Conservation (phyloP, 2,113 vertebrate genomes). For the Axis porcinus region DNA sequence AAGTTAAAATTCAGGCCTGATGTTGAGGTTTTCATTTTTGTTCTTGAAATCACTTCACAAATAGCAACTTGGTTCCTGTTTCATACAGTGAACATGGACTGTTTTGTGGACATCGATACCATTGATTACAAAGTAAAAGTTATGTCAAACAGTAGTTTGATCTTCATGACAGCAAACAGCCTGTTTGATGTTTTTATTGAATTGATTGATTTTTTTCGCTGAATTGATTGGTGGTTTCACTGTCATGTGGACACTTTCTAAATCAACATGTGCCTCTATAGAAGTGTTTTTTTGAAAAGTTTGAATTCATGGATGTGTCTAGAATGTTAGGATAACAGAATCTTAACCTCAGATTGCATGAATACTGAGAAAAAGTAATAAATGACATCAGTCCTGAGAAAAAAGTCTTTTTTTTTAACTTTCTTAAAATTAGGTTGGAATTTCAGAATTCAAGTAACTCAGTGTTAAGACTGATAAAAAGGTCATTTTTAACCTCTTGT, state of each 20-base stretch:
- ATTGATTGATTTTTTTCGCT: constrained; percentile 67
- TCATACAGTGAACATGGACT: neutral
- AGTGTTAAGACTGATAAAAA: neutral
- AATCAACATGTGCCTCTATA: constrained; percentile 37
- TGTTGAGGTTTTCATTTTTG: neutral
- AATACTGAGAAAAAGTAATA: neutral
- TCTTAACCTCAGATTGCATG: neutral
- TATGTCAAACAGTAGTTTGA: constrained; percentile 72
- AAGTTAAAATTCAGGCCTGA: neutral
- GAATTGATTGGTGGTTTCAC: constrained; percentile 70
- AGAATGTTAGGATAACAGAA: neutral
- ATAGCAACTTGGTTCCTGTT: neutral
- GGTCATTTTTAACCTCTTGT: neutral
- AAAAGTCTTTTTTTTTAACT: neutral
- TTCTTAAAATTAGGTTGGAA: neutral
- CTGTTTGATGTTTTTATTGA: constrained; percentile 76
- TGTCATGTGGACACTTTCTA: constrained; percentile 58
- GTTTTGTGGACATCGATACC: constrained; percentile 60
- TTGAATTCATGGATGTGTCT: neutral
- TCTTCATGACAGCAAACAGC: constrained; percentile 70
- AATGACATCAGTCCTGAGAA: neutral
- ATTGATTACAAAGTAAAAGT: constrained; percentile 71
- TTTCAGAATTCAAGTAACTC: neutral
- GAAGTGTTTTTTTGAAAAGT: neutral
- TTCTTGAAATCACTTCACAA: constrained; percentile 19